phyloP scores from a whole-genome alignment of 2,888 invertebrate species.

The Oxycera nigricornis region DNA sequence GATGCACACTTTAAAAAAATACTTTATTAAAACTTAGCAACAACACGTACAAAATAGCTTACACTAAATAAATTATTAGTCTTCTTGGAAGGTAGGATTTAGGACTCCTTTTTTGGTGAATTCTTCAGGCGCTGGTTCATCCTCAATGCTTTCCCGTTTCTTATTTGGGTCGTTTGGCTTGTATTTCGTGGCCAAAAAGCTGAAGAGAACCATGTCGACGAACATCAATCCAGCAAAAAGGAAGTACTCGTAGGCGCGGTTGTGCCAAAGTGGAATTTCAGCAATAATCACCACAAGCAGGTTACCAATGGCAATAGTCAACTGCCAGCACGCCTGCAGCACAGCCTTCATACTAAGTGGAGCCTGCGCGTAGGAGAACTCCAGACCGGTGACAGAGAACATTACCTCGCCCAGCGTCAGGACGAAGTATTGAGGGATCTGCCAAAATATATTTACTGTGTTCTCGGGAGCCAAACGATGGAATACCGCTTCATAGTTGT shows the following conservation, averaged over 20 bases:
- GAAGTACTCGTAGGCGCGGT: slow-evolving; percentile 86
- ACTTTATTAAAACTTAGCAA: background rate
- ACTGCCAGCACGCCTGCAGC: slow-evolving; percentile 88
- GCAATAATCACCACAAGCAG: slow-evolving; percentile 90
- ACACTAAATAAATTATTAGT: slow-evolving; percentile 27
- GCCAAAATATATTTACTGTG: slow-evolving; percentile 67
- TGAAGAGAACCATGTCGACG: slow-evolving; percentile 81
- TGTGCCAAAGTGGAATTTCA: slow-evolving; percentile 75
- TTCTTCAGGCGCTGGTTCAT: background rate
- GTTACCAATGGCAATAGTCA: slow-evolving; percentile 94
- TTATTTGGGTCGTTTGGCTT: slow-evolving; percentile 60
- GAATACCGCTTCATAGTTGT: background rate
- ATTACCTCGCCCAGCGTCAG: slow-evolving; percentile 71
- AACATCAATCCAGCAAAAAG: slow-evolving; percentile 89
- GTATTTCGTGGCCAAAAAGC: slow-evolving; percentile 80
- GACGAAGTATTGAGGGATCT: slow-evolving; percentile 72
- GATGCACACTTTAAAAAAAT: background rate
- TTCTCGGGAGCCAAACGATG: slow-evolving; percentile 53
- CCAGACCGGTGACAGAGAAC: slow-evolving; percentile 74
- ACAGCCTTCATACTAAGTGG: slow-evolving; percentile 90
- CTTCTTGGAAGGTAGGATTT: slow-evolving; percentile 38
- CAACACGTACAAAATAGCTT: background rate
- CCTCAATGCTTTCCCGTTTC: background rate
- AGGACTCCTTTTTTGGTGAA: slow-evolving; percentile 32
- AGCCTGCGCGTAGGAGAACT: slow-evolving; percentile 75